These are phyloP conservation scores for Hippocampus guttulatus DNA, from an alignment of 2,113 vertebrate species.

Conservation along the genomic window DNA sequence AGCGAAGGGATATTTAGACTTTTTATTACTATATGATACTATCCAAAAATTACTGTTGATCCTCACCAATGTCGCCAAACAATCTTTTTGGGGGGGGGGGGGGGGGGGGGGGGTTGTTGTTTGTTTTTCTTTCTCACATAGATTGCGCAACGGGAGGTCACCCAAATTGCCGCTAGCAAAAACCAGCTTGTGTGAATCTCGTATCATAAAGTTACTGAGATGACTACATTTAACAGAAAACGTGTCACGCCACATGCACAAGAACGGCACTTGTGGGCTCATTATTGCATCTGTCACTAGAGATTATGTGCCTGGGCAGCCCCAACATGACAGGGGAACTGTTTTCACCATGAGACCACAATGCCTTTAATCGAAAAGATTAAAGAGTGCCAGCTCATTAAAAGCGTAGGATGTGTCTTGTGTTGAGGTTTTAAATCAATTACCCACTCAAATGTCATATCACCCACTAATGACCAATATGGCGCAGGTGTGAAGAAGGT, in stretches of 20 bases:
- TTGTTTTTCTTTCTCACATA: too few species aligned
- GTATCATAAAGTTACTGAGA: neutral
- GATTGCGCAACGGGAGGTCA: too few species aligned
- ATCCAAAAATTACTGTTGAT: too few species aligned
- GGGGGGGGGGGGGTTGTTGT: too few species aligned
- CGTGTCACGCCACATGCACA: neutral
- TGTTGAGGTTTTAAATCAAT: slow-evolving; percentile 2
- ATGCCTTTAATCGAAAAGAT: slow-evolving; percentile 1
- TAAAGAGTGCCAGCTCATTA: neutral
- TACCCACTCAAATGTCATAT: neutral
- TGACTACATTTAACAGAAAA: neutral
- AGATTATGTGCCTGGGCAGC: neutral
- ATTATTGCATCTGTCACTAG: neutral
- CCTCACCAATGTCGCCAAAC: too few species aligned
- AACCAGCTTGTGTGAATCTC: too few species aligned
- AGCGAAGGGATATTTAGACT: too few species aligned
- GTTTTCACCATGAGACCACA: neutral
- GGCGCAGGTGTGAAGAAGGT: neutral
- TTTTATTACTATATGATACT: too few species aligned
- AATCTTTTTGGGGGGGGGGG: too few species aligned
- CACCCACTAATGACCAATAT: neutral
- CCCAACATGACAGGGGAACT: neutral
- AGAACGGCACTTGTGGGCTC: neutral
- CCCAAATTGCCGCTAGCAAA: too few species aligned
- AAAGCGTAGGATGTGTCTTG: slow-evolving; percentile 4